Evolutionary conservation across 2,113 vertebrate genomes (phyloP).

Genomic region (Mustela lutreola): DNA sequence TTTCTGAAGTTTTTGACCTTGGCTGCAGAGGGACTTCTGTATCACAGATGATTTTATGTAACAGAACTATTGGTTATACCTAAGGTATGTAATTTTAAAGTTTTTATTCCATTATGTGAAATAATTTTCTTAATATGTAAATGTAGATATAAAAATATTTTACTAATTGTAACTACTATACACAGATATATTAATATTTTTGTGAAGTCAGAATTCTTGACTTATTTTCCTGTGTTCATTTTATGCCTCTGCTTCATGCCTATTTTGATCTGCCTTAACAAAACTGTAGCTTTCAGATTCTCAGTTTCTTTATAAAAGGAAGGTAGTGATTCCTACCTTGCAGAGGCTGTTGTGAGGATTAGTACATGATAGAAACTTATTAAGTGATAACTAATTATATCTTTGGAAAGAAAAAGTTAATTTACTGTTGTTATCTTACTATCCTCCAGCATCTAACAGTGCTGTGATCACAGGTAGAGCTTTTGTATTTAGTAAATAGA

Average conservation of each 20-base stretch:
- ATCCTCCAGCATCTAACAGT: not conserved
- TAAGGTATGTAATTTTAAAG: slow-evolving; percentile 8
- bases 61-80: not conserved
- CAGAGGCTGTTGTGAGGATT: not conserved
- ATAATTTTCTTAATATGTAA: not conserved
- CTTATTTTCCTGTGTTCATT: slow-evolving; percentile 11
- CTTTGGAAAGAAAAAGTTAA: not conserved
- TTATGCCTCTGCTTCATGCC: slow-evolving; percentile 2
- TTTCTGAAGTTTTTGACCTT: not conserved
- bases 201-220: not conserved
- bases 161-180: not conserved
- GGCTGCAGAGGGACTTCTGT: not conserved
- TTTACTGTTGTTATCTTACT: not conserved
- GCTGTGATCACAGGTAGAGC: not conserved
- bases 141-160: not conserved
- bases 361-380: not conserved
- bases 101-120: slow-evolving; percentile 24
- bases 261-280: not conserved
- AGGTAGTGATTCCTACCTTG: not conserved
- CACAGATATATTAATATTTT: not conserved
- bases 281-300: slow-evolving; percentile 26
- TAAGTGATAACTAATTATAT: slow-evolving; percentile 12
- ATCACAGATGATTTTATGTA: not conserved
- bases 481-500: slow-evolving; percentile 25
- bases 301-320: slow-evolving; percentile 24